Conservation (phyloP, 92 coral and sea anemone genomes). For the Blastomussa wellsi region DNA sequence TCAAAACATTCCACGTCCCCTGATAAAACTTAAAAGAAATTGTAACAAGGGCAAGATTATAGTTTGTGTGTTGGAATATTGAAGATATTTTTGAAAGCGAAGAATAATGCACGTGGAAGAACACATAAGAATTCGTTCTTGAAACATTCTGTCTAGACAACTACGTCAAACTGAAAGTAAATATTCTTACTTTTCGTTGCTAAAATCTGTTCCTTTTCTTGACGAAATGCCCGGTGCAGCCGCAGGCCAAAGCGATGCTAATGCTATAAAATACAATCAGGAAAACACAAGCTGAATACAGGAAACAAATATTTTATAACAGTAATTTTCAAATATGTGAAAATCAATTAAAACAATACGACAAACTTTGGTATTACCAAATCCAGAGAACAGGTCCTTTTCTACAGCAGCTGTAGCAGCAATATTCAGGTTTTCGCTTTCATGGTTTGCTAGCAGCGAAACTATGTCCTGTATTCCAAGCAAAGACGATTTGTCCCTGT, state of each 20-base stretch:
- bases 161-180: not conserved
- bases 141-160: too few relatives aligned
- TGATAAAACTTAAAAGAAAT: not conserved
- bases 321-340: too few relatives aligned
- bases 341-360: not conserved
- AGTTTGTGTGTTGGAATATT: not conserved
- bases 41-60: not conserved
- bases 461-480: not conserved
- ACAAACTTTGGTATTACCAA: not conserved
- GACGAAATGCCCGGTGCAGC: not conserved
- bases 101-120: too few relatives aligned
- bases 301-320: not conserved
- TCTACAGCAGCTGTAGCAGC: not conserved
- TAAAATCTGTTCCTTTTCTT: not conserved
- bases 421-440: not conserved
- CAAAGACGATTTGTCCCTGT: not conserved
- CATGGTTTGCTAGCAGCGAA: not conserved
- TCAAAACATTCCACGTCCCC: not conserved
- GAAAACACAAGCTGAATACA: not conserved
- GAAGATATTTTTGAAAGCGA: too few relatives aligned
- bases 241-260: not conserved
- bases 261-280: not conserved
- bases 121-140: too few relatives aligned
- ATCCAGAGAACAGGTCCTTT: not conserved
- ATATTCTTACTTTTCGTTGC: not conserved